phyloP scores from a whole-genome alignment of 1,140 invertebrate species.

The Theocolax elegans region DNA sequence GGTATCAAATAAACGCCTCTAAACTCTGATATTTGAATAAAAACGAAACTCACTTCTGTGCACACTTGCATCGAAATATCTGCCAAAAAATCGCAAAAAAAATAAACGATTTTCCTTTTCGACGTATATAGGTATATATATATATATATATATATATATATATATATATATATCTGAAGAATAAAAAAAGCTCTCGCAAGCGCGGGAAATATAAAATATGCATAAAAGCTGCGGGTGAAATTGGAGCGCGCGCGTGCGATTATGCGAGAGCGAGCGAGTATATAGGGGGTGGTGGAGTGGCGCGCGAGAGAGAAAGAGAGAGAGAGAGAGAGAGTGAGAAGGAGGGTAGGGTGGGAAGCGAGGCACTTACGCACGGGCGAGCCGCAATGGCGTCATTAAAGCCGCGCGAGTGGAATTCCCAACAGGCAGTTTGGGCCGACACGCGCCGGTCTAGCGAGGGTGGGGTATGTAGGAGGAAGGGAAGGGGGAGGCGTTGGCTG shows the following conservation, averaged over 20 bases:
- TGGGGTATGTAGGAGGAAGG: too few relatives aligned
- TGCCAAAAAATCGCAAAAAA: too few relatives aligned
- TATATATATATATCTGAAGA: background rate
- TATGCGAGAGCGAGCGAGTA: background rate
- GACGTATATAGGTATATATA: background rate
- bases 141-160: background rate
- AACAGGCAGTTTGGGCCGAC: slow-evolving; percentile 39
- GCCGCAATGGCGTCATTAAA: slow-evolving; percentile 48
- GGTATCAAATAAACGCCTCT: too few relatives aligned
- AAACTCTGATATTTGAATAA: too few relatives aligned
- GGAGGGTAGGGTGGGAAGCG: background rate
- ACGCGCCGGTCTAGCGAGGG: too few relatives aligned
- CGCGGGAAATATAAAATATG: slow-evolving; percentile 1
- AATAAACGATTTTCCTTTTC: too few relatives aligned
- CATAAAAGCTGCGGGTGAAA: slow-evolving; percentile 17
- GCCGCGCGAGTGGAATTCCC: slow-evolving; percentile 50
- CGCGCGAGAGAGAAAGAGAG: background rate
- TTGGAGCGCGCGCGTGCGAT: slow-evolving; percentile 3
- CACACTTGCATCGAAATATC: too few relatives aligned
- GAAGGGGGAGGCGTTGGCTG: too few relatives aligned
- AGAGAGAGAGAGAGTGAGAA: background rate
- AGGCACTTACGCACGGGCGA: slow-evolving; percentile 32
- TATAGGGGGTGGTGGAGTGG: background rate
- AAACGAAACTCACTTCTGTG: too few relatives aligned
- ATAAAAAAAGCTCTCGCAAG: too few relatives aligned